Evolutionary conservation across 2,888 invertebrate genomes (phyloP), one percentile per base, ranked within the genome.

Genomic region (Margaritifera margaritifera): DNA sequence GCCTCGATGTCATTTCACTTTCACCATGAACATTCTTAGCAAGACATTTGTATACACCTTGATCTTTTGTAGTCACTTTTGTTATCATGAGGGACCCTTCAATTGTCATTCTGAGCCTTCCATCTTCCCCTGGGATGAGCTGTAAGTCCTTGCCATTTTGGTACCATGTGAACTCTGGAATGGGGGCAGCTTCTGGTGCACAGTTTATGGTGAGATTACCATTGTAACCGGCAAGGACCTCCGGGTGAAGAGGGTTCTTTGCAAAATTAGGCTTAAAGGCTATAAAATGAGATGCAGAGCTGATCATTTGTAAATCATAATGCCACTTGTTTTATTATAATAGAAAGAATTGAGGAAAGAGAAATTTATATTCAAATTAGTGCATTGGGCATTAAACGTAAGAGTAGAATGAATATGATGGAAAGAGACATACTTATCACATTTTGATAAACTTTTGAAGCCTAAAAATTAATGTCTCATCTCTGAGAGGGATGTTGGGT

Each of bases 141-240:
- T 69, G 66, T 42, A 42, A 15, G 42, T 42, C 42, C 11, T 42
- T 3, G 52, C 94, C 95, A 90, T 96, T 95, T 87, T 96, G 96
- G 84, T 94, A 95, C 98, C 98, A 98, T 56, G 93, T 92, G 86
- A 96, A 96, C 79, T 93, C 71, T 1, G 86, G 82, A 25, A 93
- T 93, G 0, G 98, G 98, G 1, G 98, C 97, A 19, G 97, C 97
- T 91, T 98, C 98, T 0, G 98, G 98, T 87, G 94, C 94, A 87
- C 98, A 98, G 2, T 80, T 57, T 66, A 98, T 94, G 0, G 97
- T 97, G 0, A 96, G 94, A 89, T 97, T 97, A 20, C 96, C 96
- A 20, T 95, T 95, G 88, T 95, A 95, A 2, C 96, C 95, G 0
- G 96, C 97, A 89, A 96, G 96, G 18, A 95, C 95, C 56, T 74